A percentile compares a stretch with the other conserved stretches of the same genome.
phyloP scores from a whole-genome alignment of 2,797 vertebrate genomes.

The Micromesistius poutassou region DNA sequence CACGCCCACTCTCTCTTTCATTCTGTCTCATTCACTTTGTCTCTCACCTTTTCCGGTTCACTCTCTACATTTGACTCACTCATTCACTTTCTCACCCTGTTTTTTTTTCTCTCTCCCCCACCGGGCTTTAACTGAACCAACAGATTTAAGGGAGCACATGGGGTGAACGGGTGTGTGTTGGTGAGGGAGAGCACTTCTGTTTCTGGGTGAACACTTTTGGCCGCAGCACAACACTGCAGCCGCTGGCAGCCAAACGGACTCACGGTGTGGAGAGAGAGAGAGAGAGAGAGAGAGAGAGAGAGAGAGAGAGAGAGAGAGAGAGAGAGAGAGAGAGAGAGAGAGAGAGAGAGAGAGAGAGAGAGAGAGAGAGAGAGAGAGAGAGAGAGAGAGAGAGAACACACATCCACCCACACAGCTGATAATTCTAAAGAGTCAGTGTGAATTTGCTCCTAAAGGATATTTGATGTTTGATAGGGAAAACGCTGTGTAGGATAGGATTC shows the following conservation, averaged over 20 bases:
- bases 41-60: no score
- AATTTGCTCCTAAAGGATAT: not conserved
- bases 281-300: not conserved
- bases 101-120: not conserved
- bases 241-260: not conserved
- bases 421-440: not conserved
- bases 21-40: no score
- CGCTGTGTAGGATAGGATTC: no score
- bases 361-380: not conserved
- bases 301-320: not conserved
- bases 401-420: not conserved
- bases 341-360: not conserved
- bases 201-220: not conserved
- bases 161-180: not conserved
- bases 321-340: not conserved
- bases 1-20: not conserved
- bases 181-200: not conserved
- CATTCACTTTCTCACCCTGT: no score
- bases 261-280: slow-evolving; percentile 1
- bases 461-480: not conserved
- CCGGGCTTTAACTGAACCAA: not conserved
- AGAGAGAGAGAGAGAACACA: not conserved
- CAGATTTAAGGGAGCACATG: not conserved
- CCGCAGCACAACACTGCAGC: not conserved
- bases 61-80: no score